These are phyloP conservation scores for Buceros bicornis DNA, from an alignment of 2,797 vertebrate species.

Conservation along the genomic window DNA sequence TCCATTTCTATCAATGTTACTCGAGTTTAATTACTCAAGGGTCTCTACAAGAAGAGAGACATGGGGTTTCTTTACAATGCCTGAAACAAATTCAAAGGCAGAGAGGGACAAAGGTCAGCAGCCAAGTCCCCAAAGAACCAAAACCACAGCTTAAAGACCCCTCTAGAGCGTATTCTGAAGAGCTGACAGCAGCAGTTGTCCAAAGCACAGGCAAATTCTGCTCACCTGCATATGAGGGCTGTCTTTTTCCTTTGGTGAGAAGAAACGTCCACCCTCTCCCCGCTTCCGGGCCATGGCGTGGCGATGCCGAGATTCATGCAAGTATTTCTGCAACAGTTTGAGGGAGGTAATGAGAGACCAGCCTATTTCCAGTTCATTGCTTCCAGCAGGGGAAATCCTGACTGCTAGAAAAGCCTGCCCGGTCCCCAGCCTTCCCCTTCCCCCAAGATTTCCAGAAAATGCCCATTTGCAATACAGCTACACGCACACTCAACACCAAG, in stretches of 20 bases:
- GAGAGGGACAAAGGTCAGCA: background rate
- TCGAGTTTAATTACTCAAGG: background rate
- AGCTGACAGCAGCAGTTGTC: background rate
- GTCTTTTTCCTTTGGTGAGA: constrained; percentile 96
- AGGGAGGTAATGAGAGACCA: background rate
- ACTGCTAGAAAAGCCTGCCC: background rate
- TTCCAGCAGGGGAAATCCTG: background rate
- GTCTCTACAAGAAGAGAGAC: background rate
- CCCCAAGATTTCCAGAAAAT: background rate
- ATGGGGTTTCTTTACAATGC: background rate
- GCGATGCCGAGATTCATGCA: constrained; percentile 95
- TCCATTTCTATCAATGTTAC: background rate
- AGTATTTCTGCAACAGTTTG: constrained; percentile 88
- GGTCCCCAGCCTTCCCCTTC: background rate
- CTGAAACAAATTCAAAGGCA: background rate
- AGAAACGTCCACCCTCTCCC: constrained; percentile 95
- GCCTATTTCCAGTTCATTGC: background rate
- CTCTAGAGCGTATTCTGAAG: background rate
- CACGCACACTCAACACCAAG: background rate
- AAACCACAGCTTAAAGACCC: background rate
- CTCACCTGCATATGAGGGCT: constrained; percentile 82
- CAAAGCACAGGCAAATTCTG: background rate
- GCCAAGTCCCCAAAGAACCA: background rate
- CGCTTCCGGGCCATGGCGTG: constrained; percentile 97
- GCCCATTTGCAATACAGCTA: background rate